A percentile compares a stretch with the other conserved stretches of the same genome.
phyloP scores from a whole-genome alignment of 1,140 invertebrate genomes.

The Popillia japonica region DNA sequence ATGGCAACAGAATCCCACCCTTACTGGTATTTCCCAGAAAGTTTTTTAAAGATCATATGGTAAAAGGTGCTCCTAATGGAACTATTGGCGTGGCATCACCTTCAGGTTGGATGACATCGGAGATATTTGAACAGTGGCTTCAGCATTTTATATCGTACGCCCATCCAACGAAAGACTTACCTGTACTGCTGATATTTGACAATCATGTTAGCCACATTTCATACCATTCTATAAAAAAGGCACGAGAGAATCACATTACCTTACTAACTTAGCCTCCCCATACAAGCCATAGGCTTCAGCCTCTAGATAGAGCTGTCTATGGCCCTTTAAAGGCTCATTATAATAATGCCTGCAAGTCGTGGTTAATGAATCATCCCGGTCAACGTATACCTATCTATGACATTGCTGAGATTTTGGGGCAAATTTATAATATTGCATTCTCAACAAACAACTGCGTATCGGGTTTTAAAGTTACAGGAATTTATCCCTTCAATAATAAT shows the following conservation, averaged over 20 bases:
- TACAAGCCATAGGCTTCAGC: conserved; percentile 57
- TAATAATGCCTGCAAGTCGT: conserved; percentile 46
- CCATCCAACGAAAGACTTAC: conserved; percentile 42
- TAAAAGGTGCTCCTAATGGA: conserved; percentile 55
- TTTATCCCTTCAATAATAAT: conserved; percentile 26
- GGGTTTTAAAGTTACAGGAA: conserved; percentile 34
- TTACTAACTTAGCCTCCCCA: conserved; percentile 57
- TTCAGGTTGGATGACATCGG: conserved; percentile 61
- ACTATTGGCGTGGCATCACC: conserved; percentile 59
- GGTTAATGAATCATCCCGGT: conserved; percentile 43
- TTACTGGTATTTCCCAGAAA: conserved; percentile 56
- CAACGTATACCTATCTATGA: conserved; percentile 34
- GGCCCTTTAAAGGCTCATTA: conserved; percentile 52
- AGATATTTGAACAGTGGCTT: conserved; percentile 56
- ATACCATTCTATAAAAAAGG: conserved; percentile 45
- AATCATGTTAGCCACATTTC: conserved; percentile 46
- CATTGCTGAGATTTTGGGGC: conserved; percentile 26
- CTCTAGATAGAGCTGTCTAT: conserved; percentile 54
- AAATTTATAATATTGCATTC: conserved; percentile 21
- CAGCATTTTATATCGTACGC: conserved; percentile 46
- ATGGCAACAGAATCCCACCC: conserved; percentile 54
- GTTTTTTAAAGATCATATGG: conserved; percentile 57
- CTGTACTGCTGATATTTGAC: conserved; percentile 47
- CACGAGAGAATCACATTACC: conserved; percentile 45
- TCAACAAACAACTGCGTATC: background rate